Conservation (phyloP, 2,113 vertebrate genomes). For the Campylorhamphus procurvoides region DNA sequence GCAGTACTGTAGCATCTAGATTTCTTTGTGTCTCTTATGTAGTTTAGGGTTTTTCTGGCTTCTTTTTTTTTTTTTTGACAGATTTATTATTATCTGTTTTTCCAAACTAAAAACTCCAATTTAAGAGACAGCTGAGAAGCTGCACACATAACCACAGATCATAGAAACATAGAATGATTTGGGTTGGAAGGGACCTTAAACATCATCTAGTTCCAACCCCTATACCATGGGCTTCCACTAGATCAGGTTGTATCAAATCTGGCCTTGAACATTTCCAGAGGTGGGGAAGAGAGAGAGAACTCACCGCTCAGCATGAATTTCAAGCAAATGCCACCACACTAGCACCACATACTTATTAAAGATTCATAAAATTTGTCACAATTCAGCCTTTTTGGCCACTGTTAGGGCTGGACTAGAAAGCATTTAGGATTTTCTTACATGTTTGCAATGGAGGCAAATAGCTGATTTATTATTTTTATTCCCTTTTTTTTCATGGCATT, state of each 20-base stretch:
- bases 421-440: not conserved
- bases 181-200: not conserved
- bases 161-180: not conserved
- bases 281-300: not conserved
- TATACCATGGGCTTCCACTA: accelerated
- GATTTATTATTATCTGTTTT: not conserved
- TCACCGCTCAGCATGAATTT: not conserved
- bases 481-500: not conserved
- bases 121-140: not conserved
- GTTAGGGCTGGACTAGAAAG: not conserved
- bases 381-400: not conserved
- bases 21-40: not conserved
- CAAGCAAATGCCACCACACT: not conserved
- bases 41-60: not conserved
- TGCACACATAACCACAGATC: not conserved
- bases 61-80: not conserved
- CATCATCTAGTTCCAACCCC: not conserved
- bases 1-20: not conserved
- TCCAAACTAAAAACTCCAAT: not conserved
- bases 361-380: not conserved
- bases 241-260: not conserved
- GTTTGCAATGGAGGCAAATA: not conserved
- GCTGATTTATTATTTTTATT: not conserved
- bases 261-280: not conserved
- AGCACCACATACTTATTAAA: not conserved